Conservation (phyloP, 2,888 invertebrate genomes). For the Pristionchus mayeri region DNA sequence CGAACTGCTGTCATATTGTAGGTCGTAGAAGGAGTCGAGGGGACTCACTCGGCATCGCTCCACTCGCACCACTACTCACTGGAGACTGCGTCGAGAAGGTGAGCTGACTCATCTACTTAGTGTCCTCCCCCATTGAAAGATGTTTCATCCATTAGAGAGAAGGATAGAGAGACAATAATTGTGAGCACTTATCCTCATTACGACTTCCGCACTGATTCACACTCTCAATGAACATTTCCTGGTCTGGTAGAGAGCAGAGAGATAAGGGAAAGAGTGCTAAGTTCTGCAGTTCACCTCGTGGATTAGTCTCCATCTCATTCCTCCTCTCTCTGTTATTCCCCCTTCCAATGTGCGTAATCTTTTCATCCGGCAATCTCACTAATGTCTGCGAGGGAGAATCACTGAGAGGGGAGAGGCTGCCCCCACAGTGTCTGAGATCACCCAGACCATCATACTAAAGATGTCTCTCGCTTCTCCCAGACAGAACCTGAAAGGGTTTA, state of each 20-base stretch:
- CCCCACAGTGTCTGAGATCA: neutral
- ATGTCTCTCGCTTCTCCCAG: neutral
- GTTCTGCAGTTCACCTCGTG: neutral
- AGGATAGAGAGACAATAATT: neutral
- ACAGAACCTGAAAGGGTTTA: too few species aligned
- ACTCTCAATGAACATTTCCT: too few species aligned
- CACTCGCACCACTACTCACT: conserved; percentile 49
- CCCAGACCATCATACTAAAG: neutral
- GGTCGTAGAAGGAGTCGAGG: conserved; percentile 20
- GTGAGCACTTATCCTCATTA: neutral
- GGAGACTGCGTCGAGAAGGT: conserved; percentile 50
- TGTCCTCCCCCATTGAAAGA: neutral
- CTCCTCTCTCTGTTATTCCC: conserved; percentile 14
- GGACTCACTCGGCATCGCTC: conserved; percentile 37
- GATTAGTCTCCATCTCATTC: neutral
- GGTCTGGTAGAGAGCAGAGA: too few species aligned
- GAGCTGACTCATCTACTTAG: neutral
- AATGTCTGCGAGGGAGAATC: neutral
- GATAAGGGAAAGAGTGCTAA: neutral
- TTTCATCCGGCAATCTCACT: neutral
- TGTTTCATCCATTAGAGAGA: neutral
- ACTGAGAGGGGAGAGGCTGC: too few species aligned
- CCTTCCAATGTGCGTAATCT: neutral
- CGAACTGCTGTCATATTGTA: neutral
- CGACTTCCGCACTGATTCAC: conserved; percentile 20